These are phyloP conservation scores for Oeneis ivallda DNA, from an alignment of 2,888 invertebrate genomes.

Conservation along the genomic window DNA sequence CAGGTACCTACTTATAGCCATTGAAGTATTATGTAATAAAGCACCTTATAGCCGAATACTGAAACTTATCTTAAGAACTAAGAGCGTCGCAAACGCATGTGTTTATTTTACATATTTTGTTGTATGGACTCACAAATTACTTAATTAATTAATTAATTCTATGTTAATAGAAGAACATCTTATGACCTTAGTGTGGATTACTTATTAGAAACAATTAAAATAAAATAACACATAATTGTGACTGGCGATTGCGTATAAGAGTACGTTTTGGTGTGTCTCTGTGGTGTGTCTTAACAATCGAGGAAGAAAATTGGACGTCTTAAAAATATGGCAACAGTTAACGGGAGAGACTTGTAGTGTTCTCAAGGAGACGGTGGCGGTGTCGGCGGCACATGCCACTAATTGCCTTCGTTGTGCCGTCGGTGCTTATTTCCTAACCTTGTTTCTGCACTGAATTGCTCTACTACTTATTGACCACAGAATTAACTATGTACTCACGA, in stretches of 20 bases:
- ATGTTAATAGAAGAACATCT: no score
- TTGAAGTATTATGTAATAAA: no score
- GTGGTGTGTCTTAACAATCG: neutral
- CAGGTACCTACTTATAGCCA: no score
- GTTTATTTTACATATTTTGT: no score
- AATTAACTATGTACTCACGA: constrained; percentile 12
- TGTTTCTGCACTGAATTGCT: constrained; percentile 26
- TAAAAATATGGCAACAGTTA: constrained; percentile 31
- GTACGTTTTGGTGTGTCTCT: neutral
- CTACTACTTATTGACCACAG: constrained; percentile 23
- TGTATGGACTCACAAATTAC: no score
- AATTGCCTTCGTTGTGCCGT: constrained; percentile 67
- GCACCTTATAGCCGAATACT: no score
- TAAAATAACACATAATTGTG: no score
- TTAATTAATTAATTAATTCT: no score
- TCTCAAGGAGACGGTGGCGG: constrained; percentile 50
- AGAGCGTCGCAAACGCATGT: no score
- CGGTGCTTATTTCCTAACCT: constrained; percentile 38
- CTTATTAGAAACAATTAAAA: no score
- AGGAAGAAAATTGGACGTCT: constrained; percentile 35
- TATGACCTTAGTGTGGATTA: no score
- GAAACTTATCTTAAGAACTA: no score
- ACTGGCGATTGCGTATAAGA: neutral
- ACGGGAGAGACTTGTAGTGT: constrained; percentile 43
- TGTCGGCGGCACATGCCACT: constrained; percentile 66